Conservation (phyloP, 2,888 invertebrate genomes). For the Agriopis marginaria region DNA sequence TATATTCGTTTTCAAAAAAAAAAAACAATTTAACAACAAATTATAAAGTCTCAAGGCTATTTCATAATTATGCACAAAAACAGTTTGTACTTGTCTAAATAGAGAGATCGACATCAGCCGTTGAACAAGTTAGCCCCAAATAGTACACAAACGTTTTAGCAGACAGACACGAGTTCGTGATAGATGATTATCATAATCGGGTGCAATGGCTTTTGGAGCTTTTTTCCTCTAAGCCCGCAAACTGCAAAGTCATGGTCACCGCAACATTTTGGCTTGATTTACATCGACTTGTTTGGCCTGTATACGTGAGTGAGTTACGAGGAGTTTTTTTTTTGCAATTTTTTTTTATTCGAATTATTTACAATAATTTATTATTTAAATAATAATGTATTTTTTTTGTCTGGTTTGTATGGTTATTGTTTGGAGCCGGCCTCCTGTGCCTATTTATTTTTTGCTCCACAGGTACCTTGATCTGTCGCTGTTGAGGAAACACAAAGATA, state of each 20-base stretch:
- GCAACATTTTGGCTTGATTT: not conserved
- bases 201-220: conserved; percentile 55
- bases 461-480: too few species aligned
- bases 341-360: too few species aligned
- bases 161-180: conserved; percentile 48
- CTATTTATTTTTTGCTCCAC: too few species aligned
- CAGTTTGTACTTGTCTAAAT: conserved; percentile 9
- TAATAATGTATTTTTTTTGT: too few species aligned
- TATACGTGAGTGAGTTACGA: too few species aligned
- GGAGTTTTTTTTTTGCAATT: too few species aligned
- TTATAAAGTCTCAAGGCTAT: not conserved
- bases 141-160: conserved; percentile 37
- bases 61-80: conserved; percentile 8
- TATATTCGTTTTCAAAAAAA: not conserved
- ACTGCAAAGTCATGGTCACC: conserved; percentile 40
- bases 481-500: too few species aligned
- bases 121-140: conserved; percentile 15
- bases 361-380: too few species aligned
- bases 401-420: too few species aligned
- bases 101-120: conserved; percentile 20
- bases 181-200: conserved; percentile 54
- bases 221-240: conserved; percentile 26
- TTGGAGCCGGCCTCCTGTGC: too few species aligned
- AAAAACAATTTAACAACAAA: not conserved
- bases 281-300: too few species aligned